Evolutionary conservation across 2,888 invertebrate species (phyloP).

Genomic region (Leucania comma): DNA sequence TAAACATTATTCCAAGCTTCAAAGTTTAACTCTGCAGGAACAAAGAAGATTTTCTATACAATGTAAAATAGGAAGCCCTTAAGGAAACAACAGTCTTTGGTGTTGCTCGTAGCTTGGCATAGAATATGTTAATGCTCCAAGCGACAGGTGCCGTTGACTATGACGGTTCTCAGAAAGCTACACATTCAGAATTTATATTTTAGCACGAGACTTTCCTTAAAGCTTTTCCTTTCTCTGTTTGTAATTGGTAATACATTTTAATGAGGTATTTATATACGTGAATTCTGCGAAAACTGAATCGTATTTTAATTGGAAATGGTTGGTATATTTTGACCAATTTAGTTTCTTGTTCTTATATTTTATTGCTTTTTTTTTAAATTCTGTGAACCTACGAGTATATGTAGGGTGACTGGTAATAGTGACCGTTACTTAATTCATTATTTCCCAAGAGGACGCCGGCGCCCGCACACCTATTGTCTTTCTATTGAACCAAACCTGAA

Average conservation of each 20-base stretch:
- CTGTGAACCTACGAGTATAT: too few relatives aligned
- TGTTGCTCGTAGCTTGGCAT: slow-evolving; percentile 27
- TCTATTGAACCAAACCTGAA: too few relatives aligned
- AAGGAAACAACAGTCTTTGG: slow-evolving; percentile 37
- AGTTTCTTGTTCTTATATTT: not conserved
- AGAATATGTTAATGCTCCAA: slow-evolving; percentile 54
- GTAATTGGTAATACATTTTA: slow-evolving; percentile 45
- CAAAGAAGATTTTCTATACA: slow-evolving; percentile 33
- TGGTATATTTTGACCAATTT: not conserved
- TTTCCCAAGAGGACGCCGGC: too few relatives aligned
- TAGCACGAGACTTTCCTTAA: slow-evolving; percentile 19
- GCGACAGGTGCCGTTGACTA: slow-evolving; percentile 53
- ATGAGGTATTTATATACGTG: slow-evolving; percentile 28
- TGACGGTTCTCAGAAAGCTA: slow-evolving; percentile 41
- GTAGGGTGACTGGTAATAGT: too few relatives aligned
- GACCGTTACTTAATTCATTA: too few relatives aligned
- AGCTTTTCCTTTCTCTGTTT: slow-evolving; percentile 12
- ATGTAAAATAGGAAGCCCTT: slow-evolving; percentile 37
- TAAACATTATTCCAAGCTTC: slow-evolving; percentile 45
- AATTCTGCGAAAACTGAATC: not conserved
- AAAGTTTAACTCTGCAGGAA: slow-evolving; percentile 34
- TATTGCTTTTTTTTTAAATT: not conserved
- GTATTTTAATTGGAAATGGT: not conserved
- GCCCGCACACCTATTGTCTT: too few relatives aligned
- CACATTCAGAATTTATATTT: slow-evolving; percentile 51